Evolutionary conservation across 2,888 invertebrate genomes (phyloP), one percentile per base, ranked within the genome.

Genomic region (Agriopis leucophaearia): DNA sequence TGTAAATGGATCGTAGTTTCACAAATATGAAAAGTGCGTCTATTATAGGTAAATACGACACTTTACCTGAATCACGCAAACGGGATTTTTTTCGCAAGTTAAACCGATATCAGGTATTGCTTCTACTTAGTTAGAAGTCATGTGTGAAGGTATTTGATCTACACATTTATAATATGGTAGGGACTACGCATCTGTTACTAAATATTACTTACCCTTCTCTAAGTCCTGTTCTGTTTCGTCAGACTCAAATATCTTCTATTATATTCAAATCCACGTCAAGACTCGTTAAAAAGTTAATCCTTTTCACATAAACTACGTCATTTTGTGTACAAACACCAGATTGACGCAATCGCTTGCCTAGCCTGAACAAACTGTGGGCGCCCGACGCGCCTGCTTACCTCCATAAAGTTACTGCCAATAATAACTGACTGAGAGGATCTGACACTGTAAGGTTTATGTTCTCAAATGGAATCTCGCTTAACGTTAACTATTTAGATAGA

Each of bases 301-400:
- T 58, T 57, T 36, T 52, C 44, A 58, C 38, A 54, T 9, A 45
- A 52, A n/a, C 27, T 59, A 59, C 62, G 62, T 45, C 54, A 47
- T 61, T 38, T 61, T 51, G 51, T 52, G 36, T 38, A 44, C 48
- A 61, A 56, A 66, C 60, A 61, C 8, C 1, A n/a, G 51, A 57
- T 56, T 61, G 66, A 61, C 61, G 66, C 61, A 61, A 61, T 47
- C 52, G 38, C 52, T 16, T 27, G 54, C 38, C 55, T 64, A 8
- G 42, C 50, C 36, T 59, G 36, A 68, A 52, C 42, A 42, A 60
- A 60, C 57, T 56, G 60, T 27, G 18, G 42, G 56, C 64, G 57
- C 35, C 47, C 12, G 44, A 18, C 18, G 57, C 44, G 27, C 27
- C 27, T 18, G 42, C 27, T 42, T 13, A 18, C 55, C 8, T 42